A percentile compares a stretch with the other conserved stretches of the same genome.
These are phyloP conservation scores for Setophaga kirtlandii DNA, from an alignment of 2,113 vertebrate genomes.

Conservation along the genomic window DNA sequence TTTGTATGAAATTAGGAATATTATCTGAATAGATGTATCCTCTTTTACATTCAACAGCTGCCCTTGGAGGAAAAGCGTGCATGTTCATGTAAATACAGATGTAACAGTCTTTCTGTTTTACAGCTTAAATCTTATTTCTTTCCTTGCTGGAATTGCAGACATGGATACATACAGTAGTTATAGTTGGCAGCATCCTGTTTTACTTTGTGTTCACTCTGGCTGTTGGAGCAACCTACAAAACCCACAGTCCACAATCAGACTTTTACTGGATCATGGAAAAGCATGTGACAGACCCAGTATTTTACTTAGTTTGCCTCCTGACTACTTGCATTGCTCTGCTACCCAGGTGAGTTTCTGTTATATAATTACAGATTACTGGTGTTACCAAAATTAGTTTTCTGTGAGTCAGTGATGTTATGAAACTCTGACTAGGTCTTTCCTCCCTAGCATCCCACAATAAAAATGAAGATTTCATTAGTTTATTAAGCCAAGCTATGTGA, in stretches of 20 bases:
- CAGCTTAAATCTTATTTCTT: not conserved
- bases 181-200: conserved; percentile 73
- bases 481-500: not conserved
- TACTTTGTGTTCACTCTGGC: conserved; percentile 84
- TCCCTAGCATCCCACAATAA: not conserved
- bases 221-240: conserved; percentile 80
- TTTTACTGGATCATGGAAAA: conserved; percentile 83
- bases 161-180: conserved; percentile 81
- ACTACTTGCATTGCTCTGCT: conserved; percentile 83
- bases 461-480: not conserved
- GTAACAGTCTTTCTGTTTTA: not conserved
- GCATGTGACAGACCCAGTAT: conserved; percentile 80
- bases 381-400: not conserved
- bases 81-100: not conserved
- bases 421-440: not conserved
- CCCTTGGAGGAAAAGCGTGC: not conserved
- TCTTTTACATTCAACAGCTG: not conserved
- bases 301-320: conserved; percentile 84
- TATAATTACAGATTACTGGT: not conserved
- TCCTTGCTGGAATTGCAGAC: conserved; percentile 77
- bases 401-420: not conserved
- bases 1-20: not conserved
- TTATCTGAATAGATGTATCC: not conserved
- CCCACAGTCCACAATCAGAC: conserved; percentile 83
- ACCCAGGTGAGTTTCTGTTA: conserved; percentile 80